Base-by-base conservation (phyloP, 2,888 invertebrate genomes). In the Syritta pipiens region DNA sequence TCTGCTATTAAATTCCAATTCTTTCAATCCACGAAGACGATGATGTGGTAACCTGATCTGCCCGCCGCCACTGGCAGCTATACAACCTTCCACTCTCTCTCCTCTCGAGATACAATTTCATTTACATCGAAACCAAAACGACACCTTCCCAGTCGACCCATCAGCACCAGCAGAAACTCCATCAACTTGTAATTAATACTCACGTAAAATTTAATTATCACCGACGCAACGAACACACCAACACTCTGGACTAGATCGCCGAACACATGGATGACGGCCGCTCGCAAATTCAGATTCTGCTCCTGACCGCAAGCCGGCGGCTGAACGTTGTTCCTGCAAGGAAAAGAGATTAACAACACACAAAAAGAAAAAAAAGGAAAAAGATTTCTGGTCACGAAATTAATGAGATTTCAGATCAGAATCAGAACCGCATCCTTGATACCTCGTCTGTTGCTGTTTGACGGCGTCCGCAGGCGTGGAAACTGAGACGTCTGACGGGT, bases 221-320 rank as follows among this genome's bases (percentile, higher is more conserved):
- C 89, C 0, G 96, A 94, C 0, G 97, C 96, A 7, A 96, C 89
- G 62, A 97, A 90, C 12, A 97, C 96, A 0, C 97, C 97, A 60
- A 96, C 90, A 89, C 96, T 96, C 88, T 97, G 97, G 69, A 96
- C 91, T 37, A 97, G 91, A 87, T 97, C 97, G 0, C 97, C 97
- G 57, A 97, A 89, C 19, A 97, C 96, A 88, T 97, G 97, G 81
- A 97, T 94, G 77, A 96, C 92, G 0, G 97, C 97, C 0, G 97
- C 97, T 35, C 96, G 91, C 0, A 97, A 91, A 86, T 96, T 95
- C 81, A 94, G 92, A 85, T 94, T 94, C 81, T 89, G 88, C 22
- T 85, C 82, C 30, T 81, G 74, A 55, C 60, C 79, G 26, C 72
- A 55, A 19, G 35, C 62, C 49, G 67, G 24, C 40, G 44, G 57